A percentile compares a stretch with the other conserved stretches of the same genome.
Conservation (phyloP, 2,888 invertebrate genomes). For the Quadroppia sp. region DNA sequence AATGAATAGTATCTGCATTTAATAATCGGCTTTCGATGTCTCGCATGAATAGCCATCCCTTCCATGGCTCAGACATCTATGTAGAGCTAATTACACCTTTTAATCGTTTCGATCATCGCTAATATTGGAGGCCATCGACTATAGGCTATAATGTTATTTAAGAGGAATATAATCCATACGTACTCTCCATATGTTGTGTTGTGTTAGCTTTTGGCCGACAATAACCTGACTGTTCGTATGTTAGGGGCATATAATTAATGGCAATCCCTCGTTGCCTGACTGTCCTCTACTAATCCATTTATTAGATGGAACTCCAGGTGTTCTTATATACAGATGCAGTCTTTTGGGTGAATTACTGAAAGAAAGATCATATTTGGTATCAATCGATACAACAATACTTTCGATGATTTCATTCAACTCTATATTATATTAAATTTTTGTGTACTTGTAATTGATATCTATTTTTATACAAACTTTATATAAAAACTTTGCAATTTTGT, state of each 20-base stretch:
- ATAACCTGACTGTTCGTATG: background rate
- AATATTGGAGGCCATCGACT: background rate
- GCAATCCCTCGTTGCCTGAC: slow-evolving; percentile 9
- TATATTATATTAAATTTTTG: background rate
- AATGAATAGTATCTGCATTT: slow-evolving; percentile 32
- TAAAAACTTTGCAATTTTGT: background rate
- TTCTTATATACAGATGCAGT: slow-evolving; percentile 29
- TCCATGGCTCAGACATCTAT: background rate
- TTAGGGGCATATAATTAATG: slow-evolving; percentile 29
- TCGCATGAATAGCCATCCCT: slow-evolving; percentile 4
- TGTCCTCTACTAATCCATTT: slow-evolving; percentile 30
- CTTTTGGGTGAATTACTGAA: slow-evolving; percentile 16
- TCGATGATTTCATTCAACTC: too few species aligned
- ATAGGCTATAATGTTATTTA: background rate
- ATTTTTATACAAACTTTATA: slow-evolving; percentile 6
- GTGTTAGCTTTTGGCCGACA: slow-evolving; percentile 22
- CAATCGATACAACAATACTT: background rate
- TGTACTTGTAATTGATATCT: background rate
- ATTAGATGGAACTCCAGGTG: slow-evolving; percentile 35
- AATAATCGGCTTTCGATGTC: slow-evolving; percentile 35
- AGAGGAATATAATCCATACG: background rate
- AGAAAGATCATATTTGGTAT: background rate
- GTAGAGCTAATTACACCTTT: slow-evolving; percentile 29
- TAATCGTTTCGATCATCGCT: slow-evolving; percentile 34
- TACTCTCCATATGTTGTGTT: slow-evolving; percentile 31